phyloP scores from a whole-genome alignment of 2,888 invertebrate genomes.

The Syrista parreyssii region DNA sequence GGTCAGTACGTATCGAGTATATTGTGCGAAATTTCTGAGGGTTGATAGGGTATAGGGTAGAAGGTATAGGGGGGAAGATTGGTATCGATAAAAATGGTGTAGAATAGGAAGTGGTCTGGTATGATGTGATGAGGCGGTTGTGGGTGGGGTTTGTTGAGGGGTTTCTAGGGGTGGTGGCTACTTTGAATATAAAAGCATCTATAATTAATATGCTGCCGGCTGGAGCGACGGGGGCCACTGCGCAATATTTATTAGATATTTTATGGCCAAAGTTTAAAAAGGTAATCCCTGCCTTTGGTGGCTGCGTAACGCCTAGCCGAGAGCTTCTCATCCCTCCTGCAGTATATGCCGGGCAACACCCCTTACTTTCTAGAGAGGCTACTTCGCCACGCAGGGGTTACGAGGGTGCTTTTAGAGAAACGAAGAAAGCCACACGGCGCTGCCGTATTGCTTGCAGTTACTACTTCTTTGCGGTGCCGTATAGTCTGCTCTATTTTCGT shows the following conservation, averaged over 20 bases:
- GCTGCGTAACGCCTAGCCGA: neutral
- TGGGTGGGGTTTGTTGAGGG: slow-evolving; percentile 17
- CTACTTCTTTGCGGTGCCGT: neutral
- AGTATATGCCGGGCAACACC: neutral
- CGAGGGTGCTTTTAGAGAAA: neutral
- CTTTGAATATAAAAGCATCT: slow-evolving; percentile 60
- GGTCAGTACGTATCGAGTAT: neutral
- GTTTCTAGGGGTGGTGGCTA: slow-evolving; percentile 36
- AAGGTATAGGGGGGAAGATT: slow-evolving; percentile 17
- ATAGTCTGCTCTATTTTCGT: neutral
- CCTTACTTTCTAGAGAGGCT: neutral
- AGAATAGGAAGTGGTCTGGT: neutral
- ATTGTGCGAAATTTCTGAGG: neutral
- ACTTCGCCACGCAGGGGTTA: neutral
- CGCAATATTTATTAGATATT: slow-evolving; percentile 58
- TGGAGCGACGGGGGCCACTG: slow-evolving; percentile 45
- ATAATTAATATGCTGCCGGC: slow-evolving; percentile 55
- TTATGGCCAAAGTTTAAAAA: slow-evolving; percentile 59
- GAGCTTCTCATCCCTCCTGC: neutral
- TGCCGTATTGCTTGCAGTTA: neutral
- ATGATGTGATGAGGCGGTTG: slow-evolving; percentile 21
- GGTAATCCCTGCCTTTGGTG: slow-evolving; percentile 46
- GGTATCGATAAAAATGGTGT: slow-evolving; percentile 16
- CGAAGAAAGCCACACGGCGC: neutral
- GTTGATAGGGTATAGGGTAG: slow-evolving; percentile 4